phyloP scores from a whole-genome alignment of 1,140 invertebrate genomes.

The Oedothorax gibbosus region DNA sequence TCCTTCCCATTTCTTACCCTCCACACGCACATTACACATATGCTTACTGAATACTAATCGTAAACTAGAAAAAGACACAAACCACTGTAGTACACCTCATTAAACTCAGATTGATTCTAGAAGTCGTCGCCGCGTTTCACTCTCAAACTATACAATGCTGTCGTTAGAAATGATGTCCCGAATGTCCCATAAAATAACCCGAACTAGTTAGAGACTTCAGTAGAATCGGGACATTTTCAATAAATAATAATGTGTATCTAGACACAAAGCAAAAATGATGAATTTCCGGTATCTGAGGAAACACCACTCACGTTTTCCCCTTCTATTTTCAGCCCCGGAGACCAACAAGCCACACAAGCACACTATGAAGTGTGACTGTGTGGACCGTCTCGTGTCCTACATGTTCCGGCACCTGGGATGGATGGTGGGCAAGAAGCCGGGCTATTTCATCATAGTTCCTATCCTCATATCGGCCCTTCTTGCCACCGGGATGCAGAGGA shows the following conservation, averaged over 20 bases:
- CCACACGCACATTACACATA: neutral
- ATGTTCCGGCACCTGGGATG: constrained; percentile 85
- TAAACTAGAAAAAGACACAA: constrained; percentile 13
- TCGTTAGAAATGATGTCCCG: neutral
- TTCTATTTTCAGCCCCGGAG: constrained; percentile 40
- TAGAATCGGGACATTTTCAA: too few relatives aligned
- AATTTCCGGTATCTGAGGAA: neutral
- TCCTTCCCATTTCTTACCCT: neutral
- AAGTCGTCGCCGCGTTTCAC: neutral
- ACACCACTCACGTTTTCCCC: neutral
- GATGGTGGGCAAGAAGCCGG: constrained; percentile 81
- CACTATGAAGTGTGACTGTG: constrained; percentile 62
- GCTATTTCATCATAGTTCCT: constrained; percentile 89
- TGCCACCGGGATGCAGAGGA: constrained; percentile 87
- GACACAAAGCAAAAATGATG: too few relatives aligned
- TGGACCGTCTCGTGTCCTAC: constrained; percentile 69
- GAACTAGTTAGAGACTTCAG: too few relatives aligned
- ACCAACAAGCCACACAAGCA: constrained; percentile 59
- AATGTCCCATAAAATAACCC: too few relatives aligned
- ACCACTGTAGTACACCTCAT: neutral
- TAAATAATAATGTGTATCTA: too few relatives aligned
- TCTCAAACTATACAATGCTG: neutral
- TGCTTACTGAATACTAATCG: constrained; percentile 9
- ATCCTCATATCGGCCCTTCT: constrained; percentile 82
- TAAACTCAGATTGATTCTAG: constrained; percentile 9